A percentile compares a stretch with the other conserved stretches of the same genome.
Conservation (phyloP, 2,797 vertebrate genomes). For the Otolemur crassicaudatus region DNA sequence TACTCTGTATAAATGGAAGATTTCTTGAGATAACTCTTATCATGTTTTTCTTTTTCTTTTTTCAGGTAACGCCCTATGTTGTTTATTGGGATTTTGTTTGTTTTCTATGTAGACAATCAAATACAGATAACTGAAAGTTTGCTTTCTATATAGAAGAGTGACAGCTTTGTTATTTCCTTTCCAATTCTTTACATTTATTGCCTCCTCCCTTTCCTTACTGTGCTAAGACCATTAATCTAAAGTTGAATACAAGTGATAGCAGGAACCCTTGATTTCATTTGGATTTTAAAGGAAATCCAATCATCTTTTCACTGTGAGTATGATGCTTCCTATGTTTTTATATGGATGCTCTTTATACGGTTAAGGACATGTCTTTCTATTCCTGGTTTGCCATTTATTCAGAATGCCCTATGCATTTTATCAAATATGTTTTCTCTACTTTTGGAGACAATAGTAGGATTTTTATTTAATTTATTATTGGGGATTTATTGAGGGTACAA, state of each 20-base stretch:
- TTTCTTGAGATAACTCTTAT: not conserved
- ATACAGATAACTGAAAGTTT: not conserved
- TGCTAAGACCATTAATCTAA: not conserved
- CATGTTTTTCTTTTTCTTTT: not conserved
- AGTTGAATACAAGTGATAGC: not conserved
- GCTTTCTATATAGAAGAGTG: not conserved
- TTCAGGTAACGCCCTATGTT: too few species aligned
- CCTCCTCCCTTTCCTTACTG: not conserved
- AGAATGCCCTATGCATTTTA: not conserved
- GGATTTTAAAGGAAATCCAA: not conserved
- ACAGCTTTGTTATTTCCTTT: not conserved
- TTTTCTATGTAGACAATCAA: constrained; percentile 15
- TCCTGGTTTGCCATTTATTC: constrained; percentile 49
- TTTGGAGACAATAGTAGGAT: not conserved
- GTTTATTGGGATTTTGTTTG: constrained; percentile 16
- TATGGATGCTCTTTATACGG: not conserved
- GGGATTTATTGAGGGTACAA: too few species aligned
- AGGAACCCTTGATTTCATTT: not conserved
- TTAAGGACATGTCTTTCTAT: not conserved
- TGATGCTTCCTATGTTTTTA: not conserved
- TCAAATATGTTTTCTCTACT: not conserved
- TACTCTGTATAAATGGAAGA: not conserved
- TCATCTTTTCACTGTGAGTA: not conserved
- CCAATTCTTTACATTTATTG: not conserved
- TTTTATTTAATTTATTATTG: not conserved